A percentile compares a stretch with the other conserved stretches of the same genome.
These are phyloP conservation scores for Psephotus haematonotus DNA, from an alignment of 2,113 vertebrate genomes.

Conservation along the genomic window DNA sequence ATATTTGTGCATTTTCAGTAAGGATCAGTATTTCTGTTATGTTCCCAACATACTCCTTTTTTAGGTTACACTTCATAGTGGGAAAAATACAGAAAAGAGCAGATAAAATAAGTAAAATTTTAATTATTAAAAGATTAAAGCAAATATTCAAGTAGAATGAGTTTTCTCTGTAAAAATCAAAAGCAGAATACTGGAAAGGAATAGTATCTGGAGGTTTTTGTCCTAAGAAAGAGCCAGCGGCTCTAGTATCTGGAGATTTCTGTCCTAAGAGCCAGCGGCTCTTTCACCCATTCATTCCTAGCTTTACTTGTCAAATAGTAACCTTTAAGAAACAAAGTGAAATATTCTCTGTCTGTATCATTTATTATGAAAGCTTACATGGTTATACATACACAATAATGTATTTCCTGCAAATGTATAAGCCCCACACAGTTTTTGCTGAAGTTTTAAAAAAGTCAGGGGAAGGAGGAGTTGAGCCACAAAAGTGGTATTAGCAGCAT, in stretches of 20 bases:
- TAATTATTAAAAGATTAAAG: background rate
- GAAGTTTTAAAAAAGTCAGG: slow-evolving; percentile 11
- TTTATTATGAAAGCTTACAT: background rate
- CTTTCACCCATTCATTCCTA: background rate
- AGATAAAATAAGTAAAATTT: background rate
- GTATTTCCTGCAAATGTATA: background rate
- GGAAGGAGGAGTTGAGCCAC: background rate
- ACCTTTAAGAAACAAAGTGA: background rate
- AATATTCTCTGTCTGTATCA: background rate
- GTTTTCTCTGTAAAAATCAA: background rate
- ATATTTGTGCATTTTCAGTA: background rate
- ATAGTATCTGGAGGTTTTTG: background rate
- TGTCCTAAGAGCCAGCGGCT: background rate
- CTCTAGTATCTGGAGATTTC: background rate
- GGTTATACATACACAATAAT: background rate
- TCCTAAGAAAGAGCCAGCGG: background rate
- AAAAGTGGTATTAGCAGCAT: background rate
- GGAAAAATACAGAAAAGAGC: background rate
- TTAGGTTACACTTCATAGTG: background rate
- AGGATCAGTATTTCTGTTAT: background rate
- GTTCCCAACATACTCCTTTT: background rate
- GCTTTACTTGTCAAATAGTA: background rate
- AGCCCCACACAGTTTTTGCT: background rate
- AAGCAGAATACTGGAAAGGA: background rate
- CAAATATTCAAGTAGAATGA: background rate